phyloP scores from a whole-genome alignment of 92 coral and sea anemone species.

The Porites rus region DNA sequence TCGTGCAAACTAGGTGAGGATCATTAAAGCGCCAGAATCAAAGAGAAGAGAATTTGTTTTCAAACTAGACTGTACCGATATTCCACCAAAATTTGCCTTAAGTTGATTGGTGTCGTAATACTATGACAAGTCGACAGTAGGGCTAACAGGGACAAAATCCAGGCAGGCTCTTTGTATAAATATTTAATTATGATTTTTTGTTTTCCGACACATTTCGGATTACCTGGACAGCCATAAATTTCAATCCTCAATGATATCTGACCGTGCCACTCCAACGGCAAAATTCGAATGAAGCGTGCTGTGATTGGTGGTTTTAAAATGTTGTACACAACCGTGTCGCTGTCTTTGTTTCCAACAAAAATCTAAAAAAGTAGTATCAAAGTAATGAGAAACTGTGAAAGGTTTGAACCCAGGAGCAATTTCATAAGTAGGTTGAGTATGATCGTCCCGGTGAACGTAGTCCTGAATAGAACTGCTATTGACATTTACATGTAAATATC shows the following conservation, averaged over 20 bases:
- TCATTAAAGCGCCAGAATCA: too few relatives aligned
- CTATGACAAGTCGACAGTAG: neutral
- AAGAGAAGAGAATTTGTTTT: too few relatives aligned
- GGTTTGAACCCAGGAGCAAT: too few relatives aligned
- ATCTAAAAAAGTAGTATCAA: neutral
- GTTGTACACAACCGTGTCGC: conserved; percentile 8
- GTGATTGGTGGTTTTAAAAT: conserved; percentile 26
- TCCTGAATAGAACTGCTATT: too few relatives aligned
- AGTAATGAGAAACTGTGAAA: too few relatives aligned
- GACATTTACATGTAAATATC: too few relatives aligned
- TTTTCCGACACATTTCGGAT: neutral
- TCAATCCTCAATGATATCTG: conserved; percentile 21
- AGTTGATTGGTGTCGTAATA: too few relatives aligned
- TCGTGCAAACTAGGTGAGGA: too few relatives aligned
- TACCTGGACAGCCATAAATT: conserved; percentile 37
- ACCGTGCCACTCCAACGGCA: conserved; percentile 9
- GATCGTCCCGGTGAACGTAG: too few relatives aligned
- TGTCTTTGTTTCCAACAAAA: conserved; percentile 14
- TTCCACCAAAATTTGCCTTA: too few relatives aligned
- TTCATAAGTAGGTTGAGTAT: too few relatives aligned
- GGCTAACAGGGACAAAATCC: neutral
- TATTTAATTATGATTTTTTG: neutral
- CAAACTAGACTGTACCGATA: too few relatives aligned
- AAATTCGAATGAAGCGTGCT: neutral
- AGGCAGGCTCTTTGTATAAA: neutral